Base-by-base conservation (phyloP, 2,888 invertebrate species). In the Tetanocera ferruginea region DNA sequence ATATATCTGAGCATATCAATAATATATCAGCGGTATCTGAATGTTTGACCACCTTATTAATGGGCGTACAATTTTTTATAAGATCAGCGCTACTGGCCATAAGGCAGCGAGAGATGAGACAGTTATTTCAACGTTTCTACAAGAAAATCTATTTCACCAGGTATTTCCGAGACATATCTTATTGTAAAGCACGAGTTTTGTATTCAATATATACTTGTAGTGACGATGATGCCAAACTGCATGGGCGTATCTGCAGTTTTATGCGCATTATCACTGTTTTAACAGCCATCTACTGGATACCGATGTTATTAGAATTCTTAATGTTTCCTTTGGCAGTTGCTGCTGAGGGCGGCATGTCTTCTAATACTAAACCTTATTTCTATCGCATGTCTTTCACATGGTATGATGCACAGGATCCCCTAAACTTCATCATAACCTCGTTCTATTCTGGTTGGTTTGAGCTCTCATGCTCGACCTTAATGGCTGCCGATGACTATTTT, bases 401-500 rank as follows among this genome's bases (percentile, higher is more conserved):
- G 43, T 83, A 82, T 55, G 80, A 83, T n/a, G 80, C 82, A 6
- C 82, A 83, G 60, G 79, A 66, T 5, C 80, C 82, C 6, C 28
- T 70, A 37, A 25, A 74, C 19, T 80, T 73, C 64, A 69, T 78
- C 69, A 60, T 79, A 49, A 80, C 80, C 11, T 62, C 74, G 19
- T n/a, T 79, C 11, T 80, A 79, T 28, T 74, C 77, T 11, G 74
- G 55, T 6, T 55, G 55, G 55, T 6, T n/a, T 1, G 6, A n/a
- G 14, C 5, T 55, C 5, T 55, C 55, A n/a, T 55, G n/a, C 55
- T n/a, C 23, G 55, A 17, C 2, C 19, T 55, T 55, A 6, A 67
- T 73, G 79, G 62, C 78, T 8, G 78, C 77, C 37, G 79, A 79
- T 4, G 79, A 79, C 70, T 80, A 72, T 25, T 17, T 69, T 19